These are phyloP conservation scores for Synanceia verrucosa DNA, from an alignment of 2,797 vertebrate genomes.

Conservation along the genomic window DNA sequence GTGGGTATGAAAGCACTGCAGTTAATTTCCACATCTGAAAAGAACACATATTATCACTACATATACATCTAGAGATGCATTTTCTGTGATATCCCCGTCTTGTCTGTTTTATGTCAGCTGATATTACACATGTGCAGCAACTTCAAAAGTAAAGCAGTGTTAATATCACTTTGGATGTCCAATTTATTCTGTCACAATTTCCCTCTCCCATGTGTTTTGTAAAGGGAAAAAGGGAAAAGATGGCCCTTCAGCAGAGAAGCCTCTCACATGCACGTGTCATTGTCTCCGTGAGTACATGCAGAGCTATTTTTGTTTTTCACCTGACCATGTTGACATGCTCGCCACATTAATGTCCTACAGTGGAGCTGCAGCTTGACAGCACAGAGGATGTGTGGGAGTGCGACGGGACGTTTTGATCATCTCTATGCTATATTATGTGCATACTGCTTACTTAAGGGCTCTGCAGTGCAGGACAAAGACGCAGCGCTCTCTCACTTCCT, in stretches of 20 bases:
- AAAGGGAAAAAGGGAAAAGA: conserved; percentile 46
- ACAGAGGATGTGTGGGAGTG: conserved; percentile 38
- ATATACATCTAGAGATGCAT: not conserved
- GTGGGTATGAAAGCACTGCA: conserved; percentile 42
- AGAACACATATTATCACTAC: conserved; percentile 28
- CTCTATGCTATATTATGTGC: conserved; percentile 50
- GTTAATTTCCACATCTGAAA: conserved; percentile 49
- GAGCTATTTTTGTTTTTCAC: conserved; percentile 73
- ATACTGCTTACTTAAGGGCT: conserved; percentile 46
- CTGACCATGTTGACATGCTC: conserved; percentile 66
- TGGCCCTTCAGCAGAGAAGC: conserved; percentile 54
- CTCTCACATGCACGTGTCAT: conserved; percentile 69
- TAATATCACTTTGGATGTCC: conserved; percentile 74
- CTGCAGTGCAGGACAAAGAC: conserved; percentile 52
- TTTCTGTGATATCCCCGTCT: conserved; percentile 52
- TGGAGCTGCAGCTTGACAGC: conserved; percentile 66
- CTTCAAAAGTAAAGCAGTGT: conserved; percentile 74
- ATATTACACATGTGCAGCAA: conserved; percentile 54
- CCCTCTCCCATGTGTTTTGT: conserved; percentile 62
- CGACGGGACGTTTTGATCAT: conserved; percentile 76
- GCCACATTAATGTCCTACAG: conserved; percentile 54
- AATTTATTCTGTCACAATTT: conserved; percentile 67
- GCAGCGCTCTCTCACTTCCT: conserved; percentile 18
- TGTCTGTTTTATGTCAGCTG: conserved; percentile 58
- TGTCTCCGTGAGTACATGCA: conserved; percentile 45